Evolutionary conservation across 2,888 invertebrate genomes (phyloP), one percentile per base, ranked within the genome.

Genomic region (Polylopha cassiicola): DNA sequence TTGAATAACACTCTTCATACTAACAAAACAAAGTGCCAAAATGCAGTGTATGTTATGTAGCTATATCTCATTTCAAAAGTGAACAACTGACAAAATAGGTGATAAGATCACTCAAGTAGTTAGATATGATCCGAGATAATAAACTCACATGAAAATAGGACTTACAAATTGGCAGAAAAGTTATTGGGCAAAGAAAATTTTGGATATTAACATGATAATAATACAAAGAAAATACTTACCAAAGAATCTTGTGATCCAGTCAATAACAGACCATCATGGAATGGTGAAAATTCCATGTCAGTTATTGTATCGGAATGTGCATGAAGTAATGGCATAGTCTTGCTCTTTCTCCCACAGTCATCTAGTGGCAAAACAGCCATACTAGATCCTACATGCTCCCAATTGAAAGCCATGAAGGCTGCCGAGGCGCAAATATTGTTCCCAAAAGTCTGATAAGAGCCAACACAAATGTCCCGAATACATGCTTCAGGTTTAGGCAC

Each of bases 231-330:
- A 28, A 39, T 47, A 53, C 87, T 78, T 67, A 91, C 93, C 76
- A 93, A 86, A 58, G 94, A 94, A 75, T 95, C 95, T 73, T 94
- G 94, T 32, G 94, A 95, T 41, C 96, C 95, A 18, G 98, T 98
- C 16, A 95, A 92, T 55, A 98, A 81, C 28, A 97, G 86, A 20
- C 95, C 95, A 85, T 97, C 97, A 70, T 97, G 95, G 76, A 97
- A 98, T 4, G 97, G 97, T 16, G 97, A 97, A 72, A 98, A 98
- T 58, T 94, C 94, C 89, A 98, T 92, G 73, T 97, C 98, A 21
- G 96, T 96, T 20, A 98, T 95, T 28, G 95, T 94, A 61, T 97
- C 98, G 33, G 93, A 89, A 77, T 95, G 93, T 8, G 92, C 94
- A 76, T 95, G 93, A 32, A 95, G 86, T 46, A 95, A 66, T 3